Evolutionary conservation across 2,888 invertebrate species (phyloP), one percentile per base, ranked within the genome.

Genomic region (Oithona nana): DNA sequence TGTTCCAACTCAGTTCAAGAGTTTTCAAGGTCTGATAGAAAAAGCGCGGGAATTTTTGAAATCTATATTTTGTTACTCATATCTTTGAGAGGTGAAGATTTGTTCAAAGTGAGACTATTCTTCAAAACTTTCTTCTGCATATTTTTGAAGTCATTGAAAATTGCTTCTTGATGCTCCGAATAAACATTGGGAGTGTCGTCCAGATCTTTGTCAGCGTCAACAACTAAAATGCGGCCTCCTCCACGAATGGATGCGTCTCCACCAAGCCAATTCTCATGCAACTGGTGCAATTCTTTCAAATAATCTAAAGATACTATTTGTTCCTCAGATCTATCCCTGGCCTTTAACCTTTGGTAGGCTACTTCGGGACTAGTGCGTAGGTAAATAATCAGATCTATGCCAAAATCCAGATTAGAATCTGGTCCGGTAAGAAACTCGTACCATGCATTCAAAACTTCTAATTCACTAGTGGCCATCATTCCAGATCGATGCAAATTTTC

Each of bases 381-480:
- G 24, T 59, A 59, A 2, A 59, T 28, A 22, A 59, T 48, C 26
- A 59, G 28, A 24, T 59, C 59, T 13, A 86, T 81, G 68, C 81
- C 79, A 68, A 89, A 80, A 62, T 84, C 80, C 58, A 83, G 79
- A 68, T 83, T n/a, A 39, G 6, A 11, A 4, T 39, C 22, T 2
- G n/a, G 81, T 61, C 80, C 77, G 22, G 80, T 77, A 63, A 88
- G 82, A 79, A 87, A 89, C 59, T 82, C 75, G 70, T 84, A 90
- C 89, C 90, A 93, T 68, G 88, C 83, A 67, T 86, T 83, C 31
- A 92, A 75, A 1, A 92, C 83, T 16, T 82, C 8, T n/a, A 28
- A 59, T 49, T 59, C 59, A 29, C 22, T 26, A 2, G 8, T 20
- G 0, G 48, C 29, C 59, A 59, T 59, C 24, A 22, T 1, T 24